Percentiles rank a stretch among this genome's conserved stretches.
These are phyloP conservation scores for Protomyctophum bolini DNA, from an alignment of 2,113 vertebrate genomes.

Conservation along the genomic window DNA sequence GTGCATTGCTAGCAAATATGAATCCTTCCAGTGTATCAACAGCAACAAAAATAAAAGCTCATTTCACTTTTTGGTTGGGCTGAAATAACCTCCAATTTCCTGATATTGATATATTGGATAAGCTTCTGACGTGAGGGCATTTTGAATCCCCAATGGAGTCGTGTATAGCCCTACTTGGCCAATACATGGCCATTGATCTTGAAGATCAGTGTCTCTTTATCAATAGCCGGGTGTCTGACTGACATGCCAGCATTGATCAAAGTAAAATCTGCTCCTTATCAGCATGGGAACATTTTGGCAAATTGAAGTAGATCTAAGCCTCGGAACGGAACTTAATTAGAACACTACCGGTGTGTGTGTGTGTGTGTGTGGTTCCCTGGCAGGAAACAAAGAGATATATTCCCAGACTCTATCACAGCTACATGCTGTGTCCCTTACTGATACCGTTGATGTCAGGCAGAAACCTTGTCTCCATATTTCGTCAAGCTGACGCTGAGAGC, in stretches of 20 bases:
- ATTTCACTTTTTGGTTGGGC: no score
- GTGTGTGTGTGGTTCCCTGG: not conserved
- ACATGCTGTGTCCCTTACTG: not conserved
- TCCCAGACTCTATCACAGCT: not conserved
- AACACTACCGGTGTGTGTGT: slow-evolving; percentile 1
- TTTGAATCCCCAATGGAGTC: not conserved
- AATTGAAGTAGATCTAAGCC: not conserved
- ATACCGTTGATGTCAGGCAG: not conserved
- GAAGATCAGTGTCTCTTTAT: not conserved
- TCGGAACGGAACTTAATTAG: not conserved
- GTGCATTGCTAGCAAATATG: no score
- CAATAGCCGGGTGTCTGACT: not conserved
- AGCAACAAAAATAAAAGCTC: no score
- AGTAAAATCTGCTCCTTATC: not conserved
- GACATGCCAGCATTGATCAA: not conserved
- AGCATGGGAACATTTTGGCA: not conserved
- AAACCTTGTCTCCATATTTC: not conserved
- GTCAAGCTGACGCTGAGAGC: no score
- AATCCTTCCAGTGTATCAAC: no score
- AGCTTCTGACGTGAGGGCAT: not conserved
- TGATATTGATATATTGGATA: not conserved
- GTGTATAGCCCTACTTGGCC: not conserved
- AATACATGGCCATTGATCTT: not conserved
- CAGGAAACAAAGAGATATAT: not conserved
- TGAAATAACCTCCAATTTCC: no score